These are phyloP conservation scores for Aphidius gifuensis DNA, from an alignment of 1,140 invertebrate species.

Conservation along the genomic window DNA sequence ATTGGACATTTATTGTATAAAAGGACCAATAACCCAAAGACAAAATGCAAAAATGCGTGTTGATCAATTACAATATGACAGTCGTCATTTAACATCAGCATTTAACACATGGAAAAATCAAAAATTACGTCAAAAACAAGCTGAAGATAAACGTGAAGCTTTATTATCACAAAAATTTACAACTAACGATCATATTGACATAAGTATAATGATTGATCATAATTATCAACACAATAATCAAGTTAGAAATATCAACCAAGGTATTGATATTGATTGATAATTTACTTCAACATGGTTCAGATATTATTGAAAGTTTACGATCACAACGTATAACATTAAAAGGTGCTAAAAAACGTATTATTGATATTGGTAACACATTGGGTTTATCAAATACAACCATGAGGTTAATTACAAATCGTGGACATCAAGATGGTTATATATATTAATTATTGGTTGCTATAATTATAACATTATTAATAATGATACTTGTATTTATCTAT, in stretches of 20 bases:
- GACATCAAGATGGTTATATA: constrained; percentile 86
- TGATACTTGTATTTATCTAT: constrained; percentile 80
- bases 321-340: constrained; percentile 84
- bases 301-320: constrained; percentile 77
- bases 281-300: constrained; percentile 63
- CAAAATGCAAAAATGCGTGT: constrained; percentile 87
- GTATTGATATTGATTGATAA: constrained; percentile 88
- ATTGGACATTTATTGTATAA: constrained; percentile 84
- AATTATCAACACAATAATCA: constrained; percentile 78
- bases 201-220: constrained; percentile 89
- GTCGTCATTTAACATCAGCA: constrained; percentile 80
- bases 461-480: constrained; percentile 79
- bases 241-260: constrained; percentile 74
- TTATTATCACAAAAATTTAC: constrained; percentile 79
- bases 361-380: constrained; percentile 90
- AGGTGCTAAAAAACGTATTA: constrained; percentile 80
- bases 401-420: constrained; percentile 86
- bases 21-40: constrained; percentile 84
- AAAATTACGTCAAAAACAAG: constrained; percentile 66
- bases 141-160: constrained; percentile 82
- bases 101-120: constrained; percentile 70
- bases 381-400: constrained; percentile 96
- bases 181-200: constrained; percentile 79
- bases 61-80: constrained; percentile 95
- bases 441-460: constrained; percentile 89